Evolutionary conservation across 2,888 invertebrate genomes (phyloP), one percentile per base, ranked within the genome.

Genomic region (Mythimna pallens): DNA sequence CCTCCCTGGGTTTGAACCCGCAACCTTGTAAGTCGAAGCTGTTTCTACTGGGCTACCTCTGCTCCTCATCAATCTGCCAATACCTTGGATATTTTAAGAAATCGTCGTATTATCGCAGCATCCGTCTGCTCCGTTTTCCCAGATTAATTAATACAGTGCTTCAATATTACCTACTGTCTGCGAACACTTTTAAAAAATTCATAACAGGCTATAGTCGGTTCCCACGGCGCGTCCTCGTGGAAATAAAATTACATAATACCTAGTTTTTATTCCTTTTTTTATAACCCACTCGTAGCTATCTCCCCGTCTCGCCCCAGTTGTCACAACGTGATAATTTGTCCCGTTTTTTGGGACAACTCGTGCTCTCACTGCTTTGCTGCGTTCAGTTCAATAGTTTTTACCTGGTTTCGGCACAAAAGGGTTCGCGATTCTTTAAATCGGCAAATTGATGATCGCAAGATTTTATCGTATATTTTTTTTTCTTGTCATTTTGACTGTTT

Each of bases 171-270:
- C 36, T 36, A 36, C 36, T 4, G 43, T 54, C 47, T n/a, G 58
- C 17, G 20, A 58, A 68, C 52, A 58, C 57, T 54, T 57, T 71
- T 66, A n/a, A 72, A 76, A 65, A 59, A 78, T 72, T 82, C 68
- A 82, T 78, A 68, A 65, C 54, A 36, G 47, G 55, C 52, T 10
- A 80, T 68, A 66, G 43, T 82, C 47, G 54, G 55, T 66, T 70
- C 68, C 62, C 70, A 55, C 43, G n/a, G 55, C 22, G 67, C 43
- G 74, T 81, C 80, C 65, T 68, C 63, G 70, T 62, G 30, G 62
- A 68, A 82, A 70, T 83, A 80, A 65, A 79, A 67, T 83, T 70
- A 83, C 74, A 63, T 70, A 61, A 66, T 68, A 74, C 62, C 50
- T 67, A 59, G 58, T 57, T 79, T 70, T 80, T 78, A 63, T 62